phyloP scores from a whole-genome alignment of 1,140 invertebrate species.

The Colletes gigas region DNA sequence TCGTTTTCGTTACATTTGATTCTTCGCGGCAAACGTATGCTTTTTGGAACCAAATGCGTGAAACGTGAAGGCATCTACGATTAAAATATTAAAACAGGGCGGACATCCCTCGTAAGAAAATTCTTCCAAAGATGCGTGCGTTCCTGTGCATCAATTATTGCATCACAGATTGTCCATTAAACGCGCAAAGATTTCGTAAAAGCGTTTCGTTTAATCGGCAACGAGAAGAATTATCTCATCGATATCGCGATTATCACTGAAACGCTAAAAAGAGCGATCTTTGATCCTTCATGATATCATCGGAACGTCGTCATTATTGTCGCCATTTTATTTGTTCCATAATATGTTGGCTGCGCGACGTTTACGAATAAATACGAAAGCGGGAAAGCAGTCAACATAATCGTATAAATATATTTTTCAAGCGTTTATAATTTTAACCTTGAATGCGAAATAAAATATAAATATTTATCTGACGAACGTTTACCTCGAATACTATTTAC shows the following conservation, averaged over 20 bases:
- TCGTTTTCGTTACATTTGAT: constrained; percentile 9
- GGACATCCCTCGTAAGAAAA: constrained; percentile 12
- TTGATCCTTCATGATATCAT: constrained; percentile 17
- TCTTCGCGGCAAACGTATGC: constrained; percentile 13
- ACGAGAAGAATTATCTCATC: constrained; percentile 48
- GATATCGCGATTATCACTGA: constrained; percentile 40
- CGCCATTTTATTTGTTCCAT: constrained; percentile 29
- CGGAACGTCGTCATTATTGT: constrained; percentile 17
- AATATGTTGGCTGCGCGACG: constrained; percentile 1
- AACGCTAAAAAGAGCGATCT: constrained; percentile 19
- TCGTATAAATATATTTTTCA: constrained; percentile 42
- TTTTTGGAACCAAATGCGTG: constrained; percentile 54
- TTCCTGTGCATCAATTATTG: constrained; percentile 1
- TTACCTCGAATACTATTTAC: not conserved
- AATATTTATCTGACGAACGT: constrained; percentile 25
- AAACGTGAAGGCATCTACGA: constrained; percentile 37
- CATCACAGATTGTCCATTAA: constrained; percentile 26
- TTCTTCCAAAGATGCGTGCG: constrained; percentile 10
- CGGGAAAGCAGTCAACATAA: constrained; percentile 15
- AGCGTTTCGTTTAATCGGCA: constrained; percentile 61
- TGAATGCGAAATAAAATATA: constrained; percentile 42
- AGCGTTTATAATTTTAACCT: constrained; percentile 34
- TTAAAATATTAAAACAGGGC: constrained; percentile 39
- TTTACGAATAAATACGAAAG: constrained; percentile 14
- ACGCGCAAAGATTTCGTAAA: constrained; percentile 59